Percentiles rank a stretch among this genome's conserved stretches.
phyloP scores from a whole-genome alignment of 2,888 invertebrate species.

The Tromatobia lineatoria region DNA sequence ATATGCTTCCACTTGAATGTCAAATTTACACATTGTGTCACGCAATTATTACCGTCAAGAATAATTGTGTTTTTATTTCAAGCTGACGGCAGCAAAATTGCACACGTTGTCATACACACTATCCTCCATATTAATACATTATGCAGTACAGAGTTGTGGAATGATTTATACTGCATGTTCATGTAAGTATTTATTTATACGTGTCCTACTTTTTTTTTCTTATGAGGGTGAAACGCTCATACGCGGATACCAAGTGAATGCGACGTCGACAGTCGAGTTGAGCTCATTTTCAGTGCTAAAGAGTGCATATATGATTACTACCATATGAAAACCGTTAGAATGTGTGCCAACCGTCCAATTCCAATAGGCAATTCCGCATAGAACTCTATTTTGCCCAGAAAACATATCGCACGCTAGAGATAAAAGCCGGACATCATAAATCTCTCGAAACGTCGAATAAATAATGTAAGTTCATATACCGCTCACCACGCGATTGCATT shows the following conservation, averaged over 20 bases:
- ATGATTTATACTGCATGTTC: neutral
- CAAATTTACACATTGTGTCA: slow-evolving; percentile 43
- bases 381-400: slow-evolving; percentile 41
- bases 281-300: slow-evolving; percentile 45
- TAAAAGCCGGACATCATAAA: slow-evolving; percentile 44
- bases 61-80: slow-evolving; percentile 38
- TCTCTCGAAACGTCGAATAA: slow-evolving; percentile 45
- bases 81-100: slow-evolving; percentile 9
- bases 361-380: slow-evolving; percentile 30
- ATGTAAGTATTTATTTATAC: slow-evolving; percentile 4
- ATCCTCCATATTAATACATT: slow-evolving; percentile 19
- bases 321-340: neutral
- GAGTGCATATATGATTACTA: slow-evolving; percentile 13
- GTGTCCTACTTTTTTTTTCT: slow-evolving; percentile 31
- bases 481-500: slow-evolving; percentile 15
- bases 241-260: neutral
- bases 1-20: slow-evolving; percentile 24
- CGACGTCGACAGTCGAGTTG: slow-evolving; percentile 46
- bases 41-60: slow-evolving; percentile 22
- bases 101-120: slow-evolving; percentile 19
- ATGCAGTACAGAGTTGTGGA: slow-evolving; percentile 1
- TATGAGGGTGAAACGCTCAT: slow-evolving; percentile 31
- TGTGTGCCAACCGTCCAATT: slow-evolving; percentile 16
- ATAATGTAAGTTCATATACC: slow-evolving; percentile 48
- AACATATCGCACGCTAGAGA: slow-evolving; percentile 31